Conservation (phyloP, 2,888 invertebrate genomes). For the Tiliacea citrago region DNA sequence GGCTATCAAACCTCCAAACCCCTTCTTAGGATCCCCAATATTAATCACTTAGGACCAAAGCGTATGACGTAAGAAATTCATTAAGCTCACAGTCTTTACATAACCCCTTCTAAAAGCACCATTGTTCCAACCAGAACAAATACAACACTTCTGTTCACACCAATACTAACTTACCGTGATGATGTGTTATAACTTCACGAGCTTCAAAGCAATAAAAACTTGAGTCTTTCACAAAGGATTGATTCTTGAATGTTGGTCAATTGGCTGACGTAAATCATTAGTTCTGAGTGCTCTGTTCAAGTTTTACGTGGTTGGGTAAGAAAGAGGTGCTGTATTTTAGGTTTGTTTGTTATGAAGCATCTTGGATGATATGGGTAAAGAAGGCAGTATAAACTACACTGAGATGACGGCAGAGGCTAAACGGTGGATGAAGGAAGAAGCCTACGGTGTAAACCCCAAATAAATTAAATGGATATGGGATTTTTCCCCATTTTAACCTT, state of each 20-base stretch:
- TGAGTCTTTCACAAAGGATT: conserved; percentile 37
- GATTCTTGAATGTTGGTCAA: conserved; percentile 43
- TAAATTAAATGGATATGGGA: too few species aligned
- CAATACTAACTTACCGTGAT: conserved; percentile 20
- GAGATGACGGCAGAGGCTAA: background rate
- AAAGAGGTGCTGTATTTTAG: background rate
- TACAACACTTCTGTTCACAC: conserved; percentile 21
- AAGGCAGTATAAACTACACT: background rate
- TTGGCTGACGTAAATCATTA: conserved; percentile 39
- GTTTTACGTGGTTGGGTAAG: conserved; percentile 10
- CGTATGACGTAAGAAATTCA: background rate
- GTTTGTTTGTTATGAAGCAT: background rate
- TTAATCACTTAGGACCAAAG: background rate
- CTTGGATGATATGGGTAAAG: background rate
- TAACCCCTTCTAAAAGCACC: background rate
- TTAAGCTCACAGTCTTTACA: background rate
- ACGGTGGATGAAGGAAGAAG: background rate
- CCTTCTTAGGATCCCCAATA: background rate
- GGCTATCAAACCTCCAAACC: background rate
- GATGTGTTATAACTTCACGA: conserved; percentile 1
- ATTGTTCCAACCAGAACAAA: conserved; percentile 25
- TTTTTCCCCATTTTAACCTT: background rate
- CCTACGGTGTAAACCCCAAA: too few species aligned
- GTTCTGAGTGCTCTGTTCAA: conserved; percentile 1
- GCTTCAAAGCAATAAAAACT: conserved; percentile 30